A percentile compares a stretch with the other conserved stretches of the same genome.
Evolutionary conservation across 2,888 invertebrate species (phyloP).

Genomic region (Spodoptera littoralis): DNA sequence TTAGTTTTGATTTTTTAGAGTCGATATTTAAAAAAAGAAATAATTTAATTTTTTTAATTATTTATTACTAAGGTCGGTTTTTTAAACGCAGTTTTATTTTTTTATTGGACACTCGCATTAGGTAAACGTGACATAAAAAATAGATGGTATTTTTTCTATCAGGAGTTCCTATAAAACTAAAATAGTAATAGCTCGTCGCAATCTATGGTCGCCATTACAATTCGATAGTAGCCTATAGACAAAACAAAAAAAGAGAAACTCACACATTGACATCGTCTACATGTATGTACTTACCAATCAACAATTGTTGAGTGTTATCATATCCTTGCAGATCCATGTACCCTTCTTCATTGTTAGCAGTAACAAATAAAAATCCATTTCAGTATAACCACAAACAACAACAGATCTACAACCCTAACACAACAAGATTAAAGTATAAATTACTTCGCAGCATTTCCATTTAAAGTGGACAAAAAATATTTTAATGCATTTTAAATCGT

Average conservation of each 20-base stretch:
- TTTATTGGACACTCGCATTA: too few species aligned
- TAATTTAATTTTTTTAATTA: too few species aligned
- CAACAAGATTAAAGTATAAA: conserved; percentile 5
- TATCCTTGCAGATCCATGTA: conserved; percentile 81
- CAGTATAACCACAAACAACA: conserved; percentile 36
- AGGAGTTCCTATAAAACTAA: too few species aligned
- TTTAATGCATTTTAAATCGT: conserved; percentile 6
- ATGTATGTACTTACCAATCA: conserved; percentile 74
- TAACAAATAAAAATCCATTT: conserved; percentile 57
- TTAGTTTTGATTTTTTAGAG: too few species aligned
- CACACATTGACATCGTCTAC: conserved; percentile 1
- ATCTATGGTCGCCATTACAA: background rate
- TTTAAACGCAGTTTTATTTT: too few species aligned
- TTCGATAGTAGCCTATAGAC: too few species aligned
- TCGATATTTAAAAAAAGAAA: too few species aligned
- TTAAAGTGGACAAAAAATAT: conserved; percentile 13
- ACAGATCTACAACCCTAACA: conserved; percentile 18
- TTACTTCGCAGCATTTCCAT: conserved; percentile 8
- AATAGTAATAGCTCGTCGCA: too few species aligned
- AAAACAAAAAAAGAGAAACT: conserved; percentile 4
- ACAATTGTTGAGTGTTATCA: conserved; percentile 80
- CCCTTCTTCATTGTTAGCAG: conserved; percentile 72
- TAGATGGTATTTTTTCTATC: too few species aligned
- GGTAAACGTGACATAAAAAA: too few species aligned
- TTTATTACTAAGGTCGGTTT: too few species aligned